Base-by-base conservation (phyloP, 2,113 vertebrate species). In the Silurus asotus region DNA sequence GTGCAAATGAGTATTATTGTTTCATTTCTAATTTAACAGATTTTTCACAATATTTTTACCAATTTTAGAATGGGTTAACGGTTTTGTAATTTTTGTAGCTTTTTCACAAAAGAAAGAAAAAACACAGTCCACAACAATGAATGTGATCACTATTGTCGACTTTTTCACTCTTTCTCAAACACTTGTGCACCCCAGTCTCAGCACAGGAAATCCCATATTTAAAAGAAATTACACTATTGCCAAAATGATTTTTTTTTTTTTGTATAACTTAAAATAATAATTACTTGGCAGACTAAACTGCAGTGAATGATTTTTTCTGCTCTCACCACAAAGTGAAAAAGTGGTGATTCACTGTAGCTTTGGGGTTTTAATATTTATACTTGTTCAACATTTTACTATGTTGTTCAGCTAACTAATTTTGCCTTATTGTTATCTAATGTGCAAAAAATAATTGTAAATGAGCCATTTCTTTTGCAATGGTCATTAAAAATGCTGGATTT, bases 401-500 rank as follows among this genome's bases (percentile, higher is more conserved):
- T 85, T 87, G 89, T 88, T 91, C 90, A 92, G 92, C 65, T 90
- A 88, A 93, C 91, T 90, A 92, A 88, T 92, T 91, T 88, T 93
- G 93, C 94, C 94, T 95, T 95, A 95, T 91, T 94, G 89, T 90
- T 93, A 91, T 92, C 91, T 94, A 94, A 94, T 94, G 93, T 94
- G 92, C 85, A 92, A 91, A 84, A 90, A 86, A 83, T 84, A 75
- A 90, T 93, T 94, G 93, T 92, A 89, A 93, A 93, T 89, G 48
- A 88, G 65, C 77, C 77, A 91, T 83, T 83, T 67, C 81, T 94
- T 95, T 95, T 95, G 90, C 94, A 94, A 93, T 92, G 92, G 93
- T 93, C 87, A 95, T 93, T 95, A 94, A 95, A 87, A 94, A 94
- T 95, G 91, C 93, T 94, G 94, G 93, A 93, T 94, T 95, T 94